Conservation (phyloP, 2,888 invertebrate genomes). For the Allacma fusca region DNA sequence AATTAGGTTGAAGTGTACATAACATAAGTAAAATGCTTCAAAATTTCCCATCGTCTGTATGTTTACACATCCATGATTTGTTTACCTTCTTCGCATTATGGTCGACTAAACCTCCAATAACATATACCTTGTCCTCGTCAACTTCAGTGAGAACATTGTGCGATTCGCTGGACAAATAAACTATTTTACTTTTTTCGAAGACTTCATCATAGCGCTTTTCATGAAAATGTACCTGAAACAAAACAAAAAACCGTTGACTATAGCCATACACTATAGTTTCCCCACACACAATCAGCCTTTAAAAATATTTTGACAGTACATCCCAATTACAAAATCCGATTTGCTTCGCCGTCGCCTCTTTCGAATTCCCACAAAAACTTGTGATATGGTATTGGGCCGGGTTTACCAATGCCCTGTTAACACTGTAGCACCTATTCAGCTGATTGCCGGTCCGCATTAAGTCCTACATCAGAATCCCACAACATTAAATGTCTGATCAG, state of each 20-base stretch:
- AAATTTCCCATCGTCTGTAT: no score
- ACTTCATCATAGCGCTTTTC: conserved; percentile 73
- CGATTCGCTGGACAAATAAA: conserved; percentile 95
- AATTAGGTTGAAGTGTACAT: neutral
- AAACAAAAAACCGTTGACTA: neutral
- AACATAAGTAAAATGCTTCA: neutral
- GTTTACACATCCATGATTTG: neutral
- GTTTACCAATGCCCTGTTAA: conserved; percentile 80
- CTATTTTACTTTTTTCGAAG: conserved; percentile 79
- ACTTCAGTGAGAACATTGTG: conserved; percentile 78
- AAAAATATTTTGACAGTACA: conserved; percentile 68
- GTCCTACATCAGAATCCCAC: conserved; percentile 69
- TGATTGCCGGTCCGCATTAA: conserved; percentile 89
- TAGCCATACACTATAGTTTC: neutral
- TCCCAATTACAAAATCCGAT: conserved; percentile 94
- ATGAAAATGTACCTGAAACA: conserved; percentile 74
- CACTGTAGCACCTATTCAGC: conserved; percentile 86
- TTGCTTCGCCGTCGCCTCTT: conserved; percentile 78
- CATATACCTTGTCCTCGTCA: conserved; percentile 81
- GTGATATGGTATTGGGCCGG: conserved; percentile 86
- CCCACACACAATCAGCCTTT: neutral
- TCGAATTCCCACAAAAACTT: conserved; percentile 78
- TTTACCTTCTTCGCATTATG: conserved; percentile 91
- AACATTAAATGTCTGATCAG: neutral
- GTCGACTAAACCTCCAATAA: conserved; percentile 97